Evolutionary conservation across 2,888 invertebrate species (phyloP), one percentile per base, ranked within the genome.

Genomic region (Xestia sexstrigata): DNA sequence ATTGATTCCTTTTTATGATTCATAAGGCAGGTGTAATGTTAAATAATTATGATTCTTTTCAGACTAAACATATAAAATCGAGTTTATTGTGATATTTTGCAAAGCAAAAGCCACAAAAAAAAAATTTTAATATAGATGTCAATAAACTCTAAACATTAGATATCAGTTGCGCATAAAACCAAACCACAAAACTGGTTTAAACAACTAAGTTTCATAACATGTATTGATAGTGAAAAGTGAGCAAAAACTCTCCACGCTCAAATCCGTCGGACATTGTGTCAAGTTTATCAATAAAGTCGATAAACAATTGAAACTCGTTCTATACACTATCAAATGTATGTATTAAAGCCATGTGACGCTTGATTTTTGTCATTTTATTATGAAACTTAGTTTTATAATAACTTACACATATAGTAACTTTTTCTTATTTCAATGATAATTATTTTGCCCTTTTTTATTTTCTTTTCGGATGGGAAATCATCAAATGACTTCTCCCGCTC

Each of bases 201-300:
- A 55, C 45, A 70, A 39, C 35, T 52, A 7, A 52, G 75, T 81
- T 81, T 69, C 49, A 76, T 49, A 76, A 76, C 79, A 35, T 58
- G 63, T 66, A 77, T 65, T 45, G 55, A 76, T 63, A 76, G 76
- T 58, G 82, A 77, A 82, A 82, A 63, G 13, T 42, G 4, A 58
- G 69, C 58, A 82, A 82, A 82, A 80, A 80, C 52, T 52, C 20
- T 65, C 45, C 20, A 6, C 58, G 63, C 35, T 49, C 63, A 39
- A 66, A 60, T 70, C 58, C 15, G n/a, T 20, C n/a, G 20, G 20
- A 58, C 15, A 65, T 76, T 76, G 42, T 76, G 58, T 70, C 58
- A 70, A 58, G n/a, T 68, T 65, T n/a, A 76, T 76, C 69, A 82
- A 76, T 65, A 23, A 49, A 65, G 42, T 69, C 47, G 39, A 58